Percentiles rank a stretch among this genome's conserved stretches.
Evolutionary conservation across 1,140 invertebrate genomes (phyloP).

Genomic region (Lasioglossum baleicum): DNA sequence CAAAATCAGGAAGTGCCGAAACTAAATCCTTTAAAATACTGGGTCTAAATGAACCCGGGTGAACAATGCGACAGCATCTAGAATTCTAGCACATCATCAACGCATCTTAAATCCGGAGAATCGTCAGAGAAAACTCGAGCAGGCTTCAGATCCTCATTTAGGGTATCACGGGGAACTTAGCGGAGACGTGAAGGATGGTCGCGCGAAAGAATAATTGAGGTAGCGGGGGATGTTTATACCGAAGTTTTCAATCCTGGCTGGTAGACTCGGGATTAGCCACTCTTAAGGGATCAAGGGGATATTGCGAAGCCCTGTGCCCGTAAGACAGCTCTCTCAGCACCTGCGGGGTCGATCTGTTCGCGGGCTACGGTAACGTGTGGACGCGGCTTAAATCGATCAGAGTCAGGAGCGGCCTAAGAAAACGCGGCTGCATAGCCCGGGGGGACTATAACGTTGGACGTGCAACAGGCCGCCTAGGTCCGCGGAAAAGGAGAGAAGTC

Average conservation of each 20-base stretch:
- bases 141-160: too few relatives aligned
- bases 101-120: too few relatives aligned
- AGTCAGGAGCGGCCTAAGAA: slow-evolving; percentile 56
- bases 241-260: neutral
- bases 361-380: slow-evolving; percentile 27
- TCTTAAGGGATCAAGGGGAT: slow-evolving; percentile 40
- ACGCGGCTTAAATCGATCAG: slow-evolving; percentile 63
- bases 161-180: too few relatives aligned
- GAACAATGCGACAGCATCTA: too few relatives aligned
- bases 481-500: slow-evolving; percentile 50
- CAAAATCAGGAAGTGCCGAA: too few relatives aligned
- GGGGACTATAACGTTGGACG: slow-evolving; percentile 39
- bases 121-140: too few relatives aligned
- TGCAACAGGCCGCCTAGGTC: slow-evolving; percentile 63
- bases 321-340: slow-evolving; percentile 11
- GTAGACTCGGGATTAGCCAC: slow-evolving; percentile 40
- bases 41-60: too few relatives aligned
- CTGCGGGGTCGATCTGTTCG: slow-evolving; percentile 18
- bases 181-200: too few relatives aligned
- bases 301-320: slow-evolving; percentile 33
- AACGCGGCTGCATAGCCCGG: slow-evolving; percentile 57
- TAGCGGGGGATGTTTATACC: too few relatives aligned
- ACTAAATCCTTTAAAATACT: too few relatives aligned
- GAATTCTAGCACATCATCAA: too few relatives aligned
- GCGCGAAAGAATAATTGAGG: too few relatives aligned